phyloP scores from a whole-genome alignment of 2,113 vertebrate genomes.

The Tyto alba region DNA sequence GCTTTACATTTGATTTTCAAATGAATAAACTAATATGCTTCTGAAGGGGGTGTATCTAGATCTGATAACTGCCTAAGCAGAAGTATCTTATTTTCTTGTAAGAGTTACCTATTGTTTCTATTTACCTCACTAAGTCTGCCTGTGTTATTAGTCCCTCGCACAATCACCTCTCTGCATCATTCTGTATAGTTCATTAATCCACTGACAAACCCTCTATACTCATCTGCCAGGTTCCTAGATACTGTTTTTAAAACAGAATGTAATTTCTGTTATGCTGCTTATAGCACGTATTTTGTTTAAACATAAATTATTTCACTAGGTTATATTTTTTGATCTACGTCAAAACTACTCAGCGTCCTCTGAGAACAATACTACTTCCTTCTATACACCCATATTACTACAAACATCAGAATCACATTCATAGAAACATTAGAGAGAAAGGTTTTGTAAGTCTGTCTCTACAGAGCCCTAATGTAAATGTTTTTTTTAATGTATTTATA shows the following conservation, averaged over 20 bases:
- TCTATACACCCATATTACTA: neutral
- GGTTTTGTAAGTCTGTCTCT: neutral
- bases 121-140: neutral
- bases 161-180: neutral
- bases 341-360: neutral
- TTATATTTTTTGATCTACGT: neutral
- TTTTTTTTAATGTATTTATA: neutral
- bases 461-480: neutral
- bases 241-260: neutral
- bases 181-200: neutral
- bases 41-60: neutral
- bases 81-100: neutral
- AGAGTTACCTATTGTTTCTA: neutral
- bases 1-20: neutral
- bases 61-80: neutral
- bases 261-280: neutral
- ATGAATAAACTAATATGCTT: neutral
- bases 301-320: neutral
- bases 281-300: neutral
- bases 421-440: neutral
- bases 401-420: neutral
- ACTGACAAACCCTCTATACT: accelerated
- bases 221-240: neutral
- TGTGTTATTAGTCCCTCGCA: neutral
- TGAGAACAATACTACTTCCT: neutral